A percentile compares a stretch with the other conserved stretches of the same genome.
Evolutionary conservation across 2,797 vertebrate genomes (phyloP).

Genomic region (Xenops minutus): DNA sequence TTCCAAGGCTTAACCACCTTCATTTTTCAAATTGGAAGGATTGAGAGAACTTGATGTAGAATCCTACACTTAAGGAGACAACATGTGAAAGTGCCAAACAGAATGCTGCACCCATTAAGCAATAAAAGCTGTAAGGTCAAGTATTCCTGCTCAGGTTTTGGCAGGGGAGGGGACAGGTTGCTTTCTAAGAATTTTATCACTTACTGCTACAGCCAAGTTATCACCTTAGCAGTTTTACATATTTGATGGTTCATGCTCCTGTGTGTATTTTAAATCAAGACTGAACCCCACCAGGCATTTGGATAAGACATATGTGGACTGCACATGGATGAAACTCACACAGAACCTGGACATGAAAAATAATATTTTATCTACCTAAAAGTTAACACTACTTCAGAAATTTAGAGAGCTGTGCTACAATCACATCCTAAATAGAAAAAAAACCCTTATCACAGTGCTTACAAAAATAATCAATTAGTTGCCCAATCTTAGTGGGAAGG

Average conservation of each 20-base stretch:
- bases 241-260: not conserved
- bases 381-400: not conserved
- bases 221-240: not conserved
- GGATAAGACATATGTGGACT: not conserved
- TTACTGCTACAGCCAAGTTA: not conserved
- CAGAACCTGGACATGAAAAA: not conserved
- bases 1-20: not conserved
- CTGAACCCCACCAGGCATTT: not conserved
- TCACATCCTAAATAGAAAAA: not conserved
- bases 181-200: conserved; percentile 38
- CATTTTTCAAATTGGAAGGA: not conserved
- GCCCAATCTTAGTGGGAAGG: not conserved
- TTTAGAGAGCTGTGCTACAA: not conserved
- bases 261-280: not conserved
- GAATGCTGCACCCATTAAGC: not conserved
- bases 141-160: not conserved
- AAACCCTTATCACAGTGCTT: not conserved
- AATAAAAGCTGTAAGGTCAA: not conserved
- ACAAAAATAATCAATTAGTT: not conserved
- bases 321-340: not conserved
- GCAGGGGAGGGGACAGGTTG: not conserved
- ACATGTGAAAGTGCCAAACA: not conserved
- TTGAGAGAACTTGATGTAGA: not conserved
- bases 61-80: not conserved
- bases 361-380: not conserved